These are phyloP conservation scores for Metopolophium dirhodum DNA, from an alignment of 1,140 invertebrate species.

Conservation along the genomic window DNA sequence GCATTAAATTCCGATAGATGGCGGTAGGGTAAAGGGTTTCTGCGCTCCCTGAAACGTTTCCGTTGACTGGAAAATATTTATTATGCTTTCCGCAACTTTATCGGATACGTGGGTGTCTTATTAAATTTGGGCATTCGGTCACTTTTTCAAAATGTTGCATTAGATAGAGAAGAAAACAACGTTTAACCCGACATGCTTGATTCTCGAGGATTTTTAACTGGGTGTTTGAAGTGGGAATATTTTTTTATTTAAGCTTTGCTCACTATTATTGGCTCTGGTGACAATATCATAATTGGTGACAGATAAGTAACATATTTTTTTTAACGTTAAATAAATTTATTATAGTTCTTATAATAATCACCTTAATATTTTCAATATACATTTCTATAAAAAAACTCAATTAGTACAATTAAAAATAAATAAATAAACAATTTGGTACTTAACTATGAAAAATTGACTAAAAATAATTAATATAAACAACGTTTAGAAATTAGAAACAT, in stretches of 20 bases:
- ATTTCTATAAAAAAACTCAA: not conserved
- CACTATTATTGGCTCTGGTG: too few relatives aligned
- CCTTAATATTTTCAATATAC: not conserved
- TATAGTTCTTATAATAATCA: not conserved
- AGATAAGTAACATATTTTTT: not conserved
- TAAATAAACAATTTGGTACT: not conserved
- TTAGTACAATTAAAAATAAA: not conserved
- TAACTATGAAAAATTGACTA: too few relatives aligned
- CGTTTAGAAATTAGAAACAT: too few relatives aligned
- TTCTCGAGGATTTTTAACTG: not conserved
- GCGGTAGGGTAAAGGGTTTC: not conserved
- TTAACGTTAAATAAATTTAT: too few relatives aligned
- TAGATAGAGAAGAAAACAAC: not conserved
- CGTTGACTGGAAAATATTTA: not conserved
- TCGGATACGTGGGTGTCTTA: not conserved
- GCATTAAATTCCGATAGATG: not conserved
- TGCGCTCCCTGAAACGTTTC: not conserved
- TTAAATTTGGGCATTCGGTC: not conserved
- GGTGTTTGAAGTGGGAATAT: not conserved
- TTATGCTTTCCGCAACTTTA: not conserved
- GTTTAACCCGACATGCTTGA: not conserved
- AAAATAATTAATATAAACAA: not conserved
- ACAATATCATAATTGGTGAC: too few relatives aligned
- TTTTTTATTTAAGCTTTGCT: not conserved
- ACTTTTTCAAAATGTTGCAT: not conserved